Percentiles rank a stretch among this genome's conserved stretches.
These are phyloP conservation scores for Aphyosemion australe DNA, from an alignment of 2,113 vertebrate species.

Conservation along the genomic window DNA sequence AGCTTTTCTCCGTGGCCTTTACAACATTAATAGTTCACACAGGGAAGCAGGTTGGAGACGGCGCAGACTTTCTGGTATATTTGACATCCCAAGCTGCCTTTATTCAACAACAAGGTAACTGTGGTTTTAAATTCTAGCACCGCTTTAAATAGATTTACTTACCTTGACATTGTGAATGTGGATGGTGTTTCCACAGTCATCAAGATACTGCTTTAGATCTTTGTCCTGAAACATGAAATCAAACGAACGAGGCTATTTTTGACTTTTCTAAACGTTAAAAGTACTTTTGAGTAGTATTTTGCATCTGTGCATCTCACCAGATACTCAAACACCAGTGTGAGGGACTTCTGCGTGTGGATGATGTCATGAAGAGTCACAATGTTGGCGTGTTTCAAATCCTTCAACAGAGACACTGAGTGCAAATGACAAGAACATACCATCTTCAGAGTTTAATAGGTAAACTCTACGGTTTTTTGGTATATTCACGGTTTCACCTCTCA, in stretches of 20 bases:
- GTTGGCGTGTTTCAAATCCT: conserved; percentile 84
- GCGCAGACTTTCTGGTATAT: too few relatives aligned
- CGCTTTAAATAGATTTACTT: too few relatives aligned
- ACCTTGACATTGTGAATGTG: conserved; percentile 90
- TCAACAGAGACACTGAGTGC: conserved; percentile 77
- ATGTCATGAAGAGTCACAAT: conserved; percentile 75
- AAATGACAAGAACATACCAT: neutral
- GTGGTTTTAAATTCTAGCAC: too few relatives aligned
- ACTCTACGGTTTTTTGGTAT: neutral
- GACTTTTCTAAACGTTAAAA: too few relatives aligned
- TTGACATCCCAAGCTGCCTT: too few relatives aligned
- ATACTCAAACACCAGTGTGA: conserved; percentile 83
- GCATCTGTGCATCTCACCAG: conserved; percentile 74
- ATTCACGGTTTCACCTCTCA: too few relatives aligned
- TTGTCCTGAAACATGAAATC: conserved; percentile 81
- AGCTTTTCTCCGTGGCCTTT: too few relatives aligned
- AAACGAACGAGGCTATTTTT: neutral
- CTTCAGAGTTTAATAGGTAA: neutral
- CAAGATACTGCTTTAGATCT: conserved; percentile 92
- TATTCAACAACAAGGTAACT: too few relatives aligned
- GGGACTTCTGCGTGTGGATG: conserved; percentile 77
- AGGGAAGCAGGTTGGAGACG: too few relatives aligned
- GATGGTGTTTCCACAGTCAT: conserved; percentile 89
- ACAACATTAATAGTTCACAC: too few relatives aligned
- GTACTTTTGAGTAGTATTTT: too few relatives aligned